These are phyloP conservation scores for Penaeus indicus DNA, from an alignment of 1,140 invertebrate species.

Conservation along the genomic window DNA sequence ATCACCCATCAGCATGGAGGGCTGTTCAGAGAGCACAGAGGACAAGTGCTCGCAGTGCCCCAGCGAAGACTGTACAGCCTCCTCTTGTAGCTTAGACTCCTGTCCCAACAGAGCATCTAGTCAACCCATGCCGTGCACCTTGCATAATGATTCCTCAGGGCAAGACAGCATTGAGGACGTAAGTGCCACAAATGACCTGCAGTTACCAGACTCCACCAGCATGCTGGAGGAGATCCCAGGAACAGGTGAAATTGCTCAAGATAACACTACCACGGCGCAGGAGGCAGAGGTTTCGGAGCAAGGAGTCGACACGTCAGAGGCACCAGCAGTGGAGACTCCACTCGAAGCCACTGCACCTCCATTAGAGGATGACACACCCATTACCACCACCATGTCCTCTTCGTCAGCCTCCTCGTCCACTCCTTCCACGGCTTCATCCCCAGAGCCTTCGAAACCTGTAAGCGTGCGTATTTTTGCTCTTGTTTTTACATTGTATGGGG, in stretches of 20 bases:
- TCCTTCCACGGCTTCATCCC: slow-evolving; percentile 39
- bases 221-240: no score
- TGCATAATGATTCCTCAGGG: not conserved
- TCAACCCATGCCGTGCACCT: slow-evolving; percentile 9
- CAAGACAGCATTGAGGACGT: slow-evolving; percentile 12
- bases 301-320: no score
- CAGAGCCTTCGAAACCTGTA: slow-evolving; percentile 45
- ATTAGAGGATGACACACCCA: not conserved
- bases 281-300: no score
- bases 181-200: not conserved
- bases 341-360: not conserved
- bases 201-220: no score
- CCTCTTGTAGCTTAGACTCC: slow-evolving; percentile 50
- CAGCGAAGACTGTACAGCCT: slow-evolving; percentile 49
- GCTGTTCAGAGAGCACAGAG: slow-evolving; percentile 16
- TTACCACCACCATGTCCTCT: slow-evolving; percentile 16
- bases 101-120: slow-evolving; percentile 39
- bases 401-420: slow-evolving; percentile 43
- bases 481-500: not conserved
- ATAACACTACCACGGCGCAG: no score
- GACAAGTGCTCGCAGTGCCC: slow-evolving; percentile 42
- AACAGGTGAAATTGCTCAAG: no score
- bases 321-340: no score
- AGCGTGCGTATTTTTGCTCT: not conserved
- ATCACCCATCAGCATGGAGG: slow-evolving; percentile 41